Conservation (phyloP, 1,140 invertebrate species). For the Hydropsyche tenuis region DNA sequence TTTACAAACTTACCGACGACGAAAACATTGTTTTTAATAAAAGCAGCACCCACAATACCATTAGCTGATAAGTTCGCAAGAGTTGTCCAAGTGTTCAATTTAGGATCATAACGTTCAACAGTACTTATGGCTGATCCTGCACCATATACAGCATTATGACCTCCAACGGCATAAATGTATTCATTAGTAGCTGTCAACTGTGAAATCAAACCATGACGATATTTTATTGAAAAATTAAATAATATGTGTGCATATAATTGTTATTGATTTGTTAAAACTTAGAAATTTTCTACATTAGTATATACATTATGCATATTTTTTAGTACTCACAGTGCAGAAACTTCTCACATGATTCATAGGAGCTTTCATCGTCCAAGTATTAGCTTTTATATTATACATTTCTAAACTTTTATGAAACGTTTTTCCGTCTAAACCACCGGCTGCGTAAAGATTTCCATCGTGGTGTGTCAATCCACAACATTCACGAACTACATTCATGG, state of each 20-base stretch:
- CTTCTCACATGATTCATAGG: not conserved
- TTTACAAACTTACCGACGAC: not conserved
- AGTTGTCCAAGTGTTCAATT: not conserved
- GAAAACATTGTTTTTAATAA: not conserved
- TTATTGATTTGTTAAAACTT: too few species aligned
- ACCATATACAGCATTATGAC: not conserved
- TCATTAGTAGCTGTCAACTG: not conserved
- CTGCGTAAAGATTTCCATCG: not conserved
- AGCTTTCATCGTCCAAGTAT: not conserved
- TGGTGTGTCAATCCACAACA: not conserved
- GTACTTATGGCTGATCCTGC: not conserved
- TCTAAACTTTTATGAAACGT: not conserved
- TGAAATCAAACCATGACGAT: not conserved
- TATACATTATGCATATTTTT: too few species aligned
- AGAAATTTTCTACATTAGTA: too few species aligned
- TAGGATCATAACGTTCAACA: constrained; percentile 1
- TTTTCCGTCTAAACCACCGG: not conserved
- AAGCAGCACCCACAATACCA: not conserved
- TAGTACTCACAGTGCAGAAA: not conserved
- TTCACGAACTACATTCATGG: not conserved
- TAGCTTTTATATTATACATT: not conserved
- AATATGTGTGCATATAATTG: too few species aligned
- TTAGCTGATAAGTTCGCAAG: not conserved
- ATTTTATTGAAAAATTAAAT: not conserved
- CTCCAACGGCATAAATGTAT: not conserved